These are phyloP conservation scores for Cybosia mesomella DNA, from an alignment of 2,888 invertebrate genomes.

Conservation along the genomic window DNA sequence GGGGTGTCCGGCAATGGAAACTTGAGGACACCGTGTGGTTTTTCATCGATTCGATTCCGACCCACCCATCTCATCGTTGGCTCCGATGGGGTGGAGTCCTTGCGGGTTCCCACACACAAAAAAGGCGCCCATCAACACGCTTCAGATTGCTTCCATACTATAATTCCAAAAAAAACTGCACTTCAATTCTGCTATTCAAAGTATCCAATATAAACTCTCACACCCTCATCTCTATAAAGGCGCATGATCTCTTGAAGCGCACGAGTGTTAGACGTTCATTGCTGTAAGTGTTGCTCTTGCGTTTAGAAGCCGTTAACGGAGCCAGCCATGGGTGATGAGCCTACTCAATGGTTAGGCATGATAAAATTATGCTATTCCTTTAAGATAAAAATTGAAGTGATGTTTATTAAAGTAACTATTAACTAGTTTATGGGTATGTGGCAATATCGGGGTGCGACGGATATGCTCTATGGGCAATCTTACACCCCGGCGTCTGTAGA, in stretches of 20 bases:
- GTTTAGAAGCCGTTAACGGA: constrained; percentile 70
- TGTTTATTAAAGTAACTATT: neutral
- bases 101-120: no score
- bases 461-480: no score
- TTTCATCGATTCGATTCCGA: no score
- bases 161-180: neutral
- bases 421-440: no score
- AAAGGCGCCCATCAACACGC: no score
- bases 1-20: no score
- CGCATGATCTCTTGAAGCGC: constrained; percentile 16
- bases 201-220: neutral
- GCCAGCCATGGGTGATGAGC: constrained; percentile 53
- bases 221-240: constrained; percentile 11
- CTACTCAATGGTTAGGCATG: constrained; percentile 44
- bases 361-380: constrained; percentile 22
- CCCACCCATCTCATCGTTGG: no score
- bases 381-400: constrained; percentile 8
- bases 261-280: constrained; percentile 65
- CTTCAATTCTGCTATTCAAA: neutral
- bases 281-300: constrained; percentile 62
- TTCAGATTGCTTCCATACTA: neutral
- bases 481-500: no score
- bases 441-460: no score
- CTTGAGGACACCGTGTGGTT: no score
- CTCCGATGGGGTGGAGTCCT: no score